These are phyloP conservation scores for Hypotaenidia philippensis DNA, from an alignment of 2,797 vertebrate genomes.

Conservation along the genomic window DNA sequence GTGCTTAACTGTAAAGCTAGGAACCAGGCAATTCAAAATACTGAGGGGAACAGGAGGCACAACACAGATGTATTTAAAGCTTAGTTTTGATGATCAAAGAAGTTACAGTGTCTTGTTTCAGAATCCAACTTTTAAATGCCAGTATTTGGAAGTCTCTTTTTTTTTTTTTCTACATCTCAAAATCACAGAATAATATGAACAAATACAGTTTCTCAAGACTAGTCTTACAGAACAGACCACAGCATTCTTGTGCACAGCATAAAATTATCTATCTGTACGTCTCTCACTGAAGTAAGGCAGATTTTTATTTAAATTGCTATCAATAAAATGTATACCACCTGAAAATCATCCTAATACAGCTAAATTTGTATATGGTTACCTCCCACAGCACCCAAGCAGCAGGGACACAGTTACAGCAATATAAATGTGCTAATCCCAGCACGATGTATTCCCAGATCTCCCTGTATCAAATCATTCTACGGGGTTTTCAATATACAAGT, in stretches of 20 bases:
- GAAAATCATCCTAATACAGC: not conserved
- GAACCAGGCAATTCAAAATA: not conserved
- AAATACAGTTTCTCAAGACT: not conserved
- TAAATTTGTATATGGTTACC: slow-evolving; percentile 33
- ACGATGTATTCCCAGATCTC: slow-evolving; percentile 52
- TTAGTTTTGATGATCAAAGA: not conserved
- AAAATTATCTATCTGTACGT: not conserved
- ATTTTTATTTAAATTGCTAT: not conserved
- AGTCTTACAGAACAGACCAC: not conserved
- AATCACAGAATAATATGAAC: not conserved
- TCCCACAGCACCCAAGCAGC: slow-evolving; percentile 49
- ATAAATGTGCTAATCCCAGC: slow-evolving; percentile 65
- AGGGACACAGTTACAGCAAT: not conserved
- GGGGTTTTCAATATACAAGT: slow-evolving; percentile 71
- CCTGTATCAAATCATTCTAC: slow-evolving; percentile 55
- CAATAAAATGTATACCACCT: not conserved
- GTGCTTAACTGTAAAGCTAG: not conserved
- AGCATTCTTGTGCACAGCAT: not conserved
- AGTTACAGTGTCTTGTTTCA: not conserved
- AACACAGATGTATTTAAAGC: not conserved
- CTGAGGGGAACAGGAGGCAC: not conserved
- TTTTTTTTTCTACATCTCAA: not conserved
- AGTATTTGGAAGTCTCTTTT: not conserved
- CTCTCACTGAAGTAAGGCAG: not conserved
- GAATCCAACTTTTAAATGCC: not conserved